Percentiles rank a stretch among this genome's conserved stretches.
These are phyloP conservation scores for Chironomus striatipennis DNA, from an alignment of 1,140 invertebrate genomes.

Conservation along the genomic window DNA sequence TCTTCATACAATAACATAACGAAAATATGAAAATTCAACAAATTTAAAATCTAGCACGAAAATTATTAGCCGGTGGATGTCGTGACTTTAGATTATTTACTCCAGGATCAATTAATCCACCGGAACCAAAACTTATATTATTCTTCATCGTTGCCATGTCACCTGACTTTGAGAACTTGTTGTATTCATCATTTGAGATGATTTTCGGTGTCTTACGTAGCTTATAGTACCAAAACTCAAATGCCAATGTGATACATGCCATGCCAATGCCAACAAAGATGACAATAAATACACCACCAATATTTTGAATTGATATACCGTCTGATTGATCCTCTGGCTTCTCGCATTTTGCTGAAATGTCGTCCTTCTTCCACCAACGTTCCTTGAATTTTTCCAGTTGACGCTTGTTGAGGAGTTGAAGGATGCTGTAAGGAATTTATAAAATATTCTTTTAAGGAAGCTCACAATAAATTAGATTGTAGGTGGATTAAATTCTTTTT, in stretches of 20 bases:
- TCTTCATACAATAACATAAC: too few species aligned
- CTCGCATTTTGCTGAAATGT: constrained; percentile 67
- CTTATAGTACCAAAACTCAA: constrained; percentile 94
- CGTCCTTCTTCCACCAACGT: constrained; percentile 90
- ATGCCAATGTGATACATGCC: constrained; percentile 81
- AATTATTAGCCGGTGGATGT: background rate
- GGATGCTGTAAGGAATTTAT: constrained; percentile 55
- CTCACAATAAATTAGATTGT: too few species aligned
- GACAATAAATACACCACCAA: constrained; percentile 94
- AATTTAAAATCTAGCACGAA: constrained; percentile 20
- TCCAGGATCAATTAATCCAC: background rate
- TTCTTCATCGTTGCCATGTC: background rate
- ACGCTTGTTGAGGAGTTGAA: constrained; percentile 85
- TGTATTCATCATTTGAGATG: constrained; percentile 42
- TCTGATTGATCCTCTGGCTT: constrained; percentile 86
- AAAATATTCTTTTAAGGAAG: background rate
- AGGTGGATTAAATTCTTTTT: too few species aligned
- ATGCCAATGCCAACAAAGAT: constrained; percentile 89
- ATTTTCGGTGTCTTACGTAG: constrained; percentile 53
- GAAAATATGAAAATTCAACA: background rate
- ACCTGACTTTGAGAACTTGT: background rate
- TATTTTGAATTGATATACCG: constrained; percentile 95
- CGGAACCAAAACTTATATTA: background rate
- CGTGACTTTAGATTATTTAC: constrained; percentile 15
- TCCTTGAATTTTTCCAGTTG: constrained; percentile 89